Conservation (phyloP, 2,797 vertebrate genomes). For the Acipenser transmontanus region DNA sequence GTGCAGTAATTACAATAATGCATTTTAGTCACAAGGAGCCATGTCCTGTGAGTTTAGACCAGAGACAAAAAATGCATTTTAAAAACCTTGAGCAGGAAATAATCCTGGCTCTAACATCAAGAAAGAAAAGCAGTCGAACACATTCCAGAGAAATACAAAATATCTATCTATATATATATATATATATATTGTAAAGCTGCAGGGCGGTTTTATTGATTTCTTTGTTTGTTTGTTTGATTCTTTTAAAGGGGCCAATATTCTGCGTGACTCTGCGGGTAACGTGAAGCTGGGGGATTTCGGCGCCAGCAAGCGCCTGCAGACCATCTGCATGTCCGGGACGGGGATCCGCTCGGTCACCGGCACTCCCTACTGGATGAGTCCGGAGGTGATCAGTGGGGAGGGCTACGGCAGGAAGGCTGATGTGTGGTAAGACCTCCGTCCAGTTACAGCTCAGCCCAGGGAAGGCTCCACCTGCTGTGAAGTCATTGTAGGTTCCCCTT, state of each 20-base stretch:
- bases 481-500: conserved; percentile 22
- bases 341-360: conserved; percentile 91
- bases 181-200: conserved; percentile 13
- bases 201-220: neutral
- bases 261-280: conserved; percentile 87
- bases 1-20: neutral
- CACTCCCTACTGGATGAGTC: conserved; percentile 99
- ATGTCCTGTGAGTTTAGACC: no score
- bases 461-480: conserved; percentile 27
- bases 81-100: no score
- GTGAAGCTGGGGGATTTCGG: conserved; percentile 97
- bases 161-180: conserved; percentile 42
- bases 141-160: no score
- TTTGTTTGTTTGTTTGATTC: neutral
- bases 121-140: no score
- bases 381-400: conserved; percentile 95
- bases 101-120: no score
- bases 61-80: neutral
- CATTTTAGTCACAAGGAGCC: no score
- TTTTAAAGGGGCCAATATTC: conserved; percentile 62
- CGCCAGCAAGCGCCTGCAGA: conserved; percentile 93
- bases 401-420: conserved; percentile 95
- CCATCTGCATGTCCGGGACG: conserved; percentile 94
- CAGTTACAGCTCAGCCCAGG: neutral
- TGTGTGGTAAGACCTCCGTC: conserved; percentile 73